phyloP scores from a whole-genome alignment of 2,888 invertebrate genomes.

The Melikaiella ostensackeni region DNA sequence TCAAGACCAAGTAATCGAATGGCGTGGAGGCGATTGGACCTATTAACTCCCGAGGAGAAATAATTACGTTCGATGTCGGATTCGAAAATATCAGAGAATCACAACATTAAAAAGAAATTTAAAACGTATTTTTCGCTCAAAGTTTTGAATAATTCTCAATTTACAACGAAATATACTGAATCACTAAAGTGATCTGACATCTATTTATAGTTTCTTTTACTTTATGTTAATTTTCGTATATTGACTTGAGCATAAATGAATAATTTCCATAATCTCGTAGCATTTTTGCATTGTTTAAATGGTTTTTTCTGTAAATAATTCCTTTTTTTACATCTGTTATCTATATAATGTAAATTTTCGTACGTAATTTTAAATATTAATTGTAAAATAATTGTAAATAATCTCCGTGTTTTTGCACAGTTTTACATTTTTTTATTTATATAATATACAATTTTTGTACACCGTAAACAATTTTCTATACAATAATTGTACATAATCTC shows the following conservation, averaged over 20 bases:
- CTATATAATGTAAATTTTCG: too few relatives aligned
- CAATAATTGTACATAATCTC: neutral
- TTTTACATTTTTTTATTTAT: neutral
- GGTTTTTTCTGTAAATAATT: neutral
- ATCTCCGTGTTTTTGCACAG: neutral
- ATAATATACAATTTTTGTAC: neutral
- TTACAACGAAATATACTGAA: neutral
- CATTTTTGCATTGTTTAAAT: too few relatives aligned
- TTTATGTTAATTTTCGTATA: too few relatives aligned
- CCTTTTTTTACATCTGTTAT: too few relatives aligned
- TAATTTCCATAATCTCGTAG: neutral
- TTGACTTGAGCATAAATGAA: too few relatives aligned
- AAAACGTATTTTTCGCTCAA: neutral
- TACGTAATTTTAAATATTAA: too few relatives aligned
- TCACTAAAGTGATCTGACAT: too few relatives aligned
- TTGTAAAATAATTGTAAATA: neutral
- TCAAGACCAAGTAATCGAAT: neutral
- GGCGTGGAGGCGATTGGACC: neutral
- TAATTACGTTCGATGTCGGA: neutral
- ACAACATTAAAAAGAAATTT: neutral
- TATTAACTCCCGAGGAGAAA: neutral
- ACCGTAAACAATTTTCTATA: too few relatives aligned
- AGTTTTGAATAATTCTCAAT: neutral
- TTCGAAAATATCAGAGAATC: neutral
- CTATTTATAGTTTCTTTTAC: too few relatives aligned